phyloP scores from a whole-genome alignment of 35 echinoderm and acorn worm genomes.

The Eucidaris tribuloides region DNA sequence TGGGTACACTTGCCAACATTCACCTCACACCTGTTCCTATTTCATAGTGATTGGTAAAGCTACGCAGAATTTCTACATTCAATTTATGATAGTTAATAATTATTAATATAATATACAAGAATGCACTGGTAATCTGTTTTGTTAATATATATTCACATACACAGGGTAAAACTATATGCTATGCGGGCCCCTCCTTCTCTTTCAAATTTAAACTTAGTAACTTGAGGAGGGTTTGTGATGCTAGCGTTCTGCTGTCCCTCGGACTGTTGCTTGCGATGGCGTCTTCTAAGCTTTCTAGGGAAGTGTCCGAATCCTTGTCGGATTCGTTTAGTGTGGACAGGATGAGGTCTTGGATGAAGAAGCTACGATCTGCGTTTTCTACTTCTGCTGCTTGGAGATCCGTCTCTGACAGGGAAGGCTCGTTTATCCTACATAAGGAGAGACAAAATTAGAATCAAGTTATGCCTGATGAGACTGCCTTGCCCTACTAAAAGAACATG shows the following conservation, averaged over 20 bases:
- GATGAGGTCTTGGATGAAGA: slow-evolving; percentile 98
- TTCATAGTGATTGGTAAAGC: neutral
- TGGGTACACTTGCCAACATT: no score
- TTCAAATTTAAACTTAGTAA: slow-evolving; percentile 97
- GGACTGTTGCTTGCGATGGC: slow-evolving; percentile 35
- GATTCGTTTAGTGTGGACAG: slow-evolving; percentile 96
- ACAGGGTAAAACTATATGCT: slow-evolving; percentile 58
- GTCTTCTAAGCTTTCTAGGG: slow-evolving; percentile 45
- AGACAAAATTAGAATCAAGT: neutral
- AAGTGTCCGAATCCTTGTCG: slow-evolving; percentile 63
- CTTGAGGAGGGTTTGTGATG: slow-evolving; percentile 46
- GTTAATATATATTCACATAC: neutral
- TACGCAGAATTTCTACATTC: slow-evolving; percentile 17
- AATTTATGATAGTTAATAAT: slow-evolving; percentile 11
- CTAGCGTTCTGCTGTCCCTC: slow-evolving; percentile 36
- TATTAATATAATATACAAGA: slow-evolving; percentile 38
- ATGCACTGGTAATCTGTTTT: slow-evolving; percentile 32
- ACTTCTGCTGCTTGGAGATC: slow-evolving; percentile 86
- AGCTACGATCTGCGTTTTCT: slow-evolving; percentile 95
- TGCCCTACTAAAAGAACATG: no score
- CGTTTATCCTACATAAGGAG: slow-evolving; percentile 85
- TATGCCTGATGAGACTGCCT: no score
- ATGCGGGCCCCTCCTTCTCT: slow-evolving; percentile 84
- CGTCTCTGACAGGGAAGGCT: slow-evolving; percentile 79
- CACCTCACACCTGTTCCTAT: neutral